These are phyloP conservation scores for Porites lobata DNA, from an alignment of 92 coral and sea anemone genomes.

Conservation along the genomic window DNA sequence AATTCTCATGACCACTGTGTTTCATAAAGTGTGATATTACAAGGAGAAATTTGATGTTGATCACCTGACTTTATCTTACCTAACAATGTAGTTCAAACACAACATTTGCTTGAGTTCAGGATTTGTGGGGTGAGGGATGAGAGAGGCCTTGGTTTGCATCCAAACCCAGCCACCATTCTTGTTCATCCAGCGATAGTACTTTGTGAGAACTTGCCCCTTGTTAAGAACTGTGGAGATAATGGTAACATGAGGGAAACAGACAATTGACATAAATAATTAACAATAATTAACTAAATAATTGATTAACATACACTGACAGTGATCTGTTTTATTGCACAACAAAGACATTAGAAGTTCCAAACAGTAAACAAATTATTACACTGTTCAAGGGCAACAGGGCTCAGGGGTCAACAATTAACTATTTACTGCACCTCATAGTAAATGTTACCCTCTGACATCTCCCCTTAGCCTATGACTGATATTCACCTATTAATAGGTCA, in stretches of 20 bases:
- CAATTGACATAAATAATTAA: conserved; percentile 1
- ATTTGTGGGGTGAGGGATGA: conserved; percentile 89
- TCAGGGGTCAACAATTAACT: too few relatives aligned
- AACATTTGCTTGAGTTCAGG: conserved; percentile 92
- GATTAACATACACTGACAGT: background rate
- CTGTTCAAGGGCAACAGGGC: too few relatives aligned
- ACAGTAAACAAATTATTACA: too few relatives aligned
- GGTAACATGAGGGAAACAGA: background rate
- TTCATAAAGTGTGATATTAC: too few relatives aligned
- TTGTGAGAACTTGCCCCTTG: conserved; percentile 94
- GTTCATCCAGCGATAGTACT: conserved; percentile 99
- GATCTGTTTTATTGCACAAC: too few relatives aligned
- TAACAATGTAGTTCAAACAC: conserved; percentile 93
- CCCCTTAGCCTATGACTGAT: too few relatives aligned
- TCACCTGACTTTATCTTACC: conserved; percentile 55
- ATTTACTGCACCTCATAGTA: too few relatives aligned
- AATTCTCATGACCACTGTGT: too few relatives aligned
- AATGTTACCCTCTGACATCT: too few relatives aligned
- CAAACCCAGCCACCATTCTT: conserved; percentile 99
- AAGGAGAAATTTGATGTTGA: too few relatives aligned
- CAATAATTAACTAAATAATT: background rate
- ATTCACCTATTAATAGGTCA: too few relatives aligned
- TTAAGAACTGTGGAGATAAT: conserved; percentile 70
- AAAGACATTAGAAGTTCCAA: too few relatives aligned
- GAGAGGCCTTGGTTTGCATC: conserved; percentile 95